Evolutionary conservation across 2,888 invertebrate genomes (phyloP).

Genomic region (Argyra leucocephala): DNA sequence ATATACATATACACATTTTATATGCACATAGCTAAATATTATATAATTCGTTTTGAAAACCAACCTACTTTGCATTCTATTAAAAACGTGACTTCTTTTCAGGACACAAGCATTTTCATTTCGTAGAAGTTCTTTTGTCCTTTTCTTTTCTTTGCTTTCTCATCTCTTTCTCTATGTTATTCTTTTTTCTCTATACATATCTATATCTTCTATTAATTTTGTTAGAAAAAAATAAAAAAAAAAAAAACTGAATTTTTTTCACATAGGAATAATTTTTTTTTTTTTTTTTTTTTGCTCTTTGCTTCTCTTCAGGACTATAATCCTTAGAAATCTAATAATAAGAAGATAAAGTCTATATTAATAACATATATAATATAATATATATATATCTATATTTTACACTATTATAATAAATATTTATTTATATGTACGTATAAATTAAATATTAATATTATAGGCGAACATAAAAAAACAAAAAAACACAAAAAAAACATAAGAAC

Average conservation of each 20-base stretch:
- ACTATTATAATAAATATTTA: not conserved
- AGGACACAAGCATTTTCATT: conserved; percentile 4
- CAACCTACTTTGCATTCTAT: conserved; percentile 22
- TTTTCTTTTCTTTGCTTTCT: not conserved
- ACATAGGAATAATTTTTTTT: not conserved
- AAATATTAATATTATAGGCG: too few relatives aligned
- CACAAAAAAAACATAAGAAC: too few relatives aligned
- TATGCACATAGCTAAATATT: too few relatives aligned
- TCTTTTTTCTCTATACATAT: not conserved
- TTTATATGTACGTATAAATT: not conserved
- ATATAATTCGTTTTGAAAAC: not conserved
- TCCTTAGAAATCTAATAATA: not conserved
- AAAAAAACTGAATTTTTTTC: too few relatives aligned
- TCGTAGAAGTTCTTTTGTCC: conserved; percentile 3
- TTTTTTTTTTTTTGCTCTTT: not conserved
- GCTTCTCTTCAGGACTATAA: not conserved
- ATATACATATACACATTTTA: too few relatives aligned
- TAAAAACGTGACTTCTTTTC: conserved; percentile 22
- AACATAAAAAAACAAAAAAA: too few relatives aligned
- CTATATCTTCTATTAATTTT: not conserved
- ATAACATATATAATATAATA: not conserved
- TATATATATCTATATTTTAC: not conserved
- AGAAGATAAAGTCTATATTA: not conserved
- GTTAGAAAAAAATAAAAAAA: too few relatives aligned
- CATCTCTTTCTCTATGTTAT: not conserved